Evolutionary conservation across 2,888 invertebrate genomes (phyloP).

Genomic region (Fabriciana adippe): DNA sequence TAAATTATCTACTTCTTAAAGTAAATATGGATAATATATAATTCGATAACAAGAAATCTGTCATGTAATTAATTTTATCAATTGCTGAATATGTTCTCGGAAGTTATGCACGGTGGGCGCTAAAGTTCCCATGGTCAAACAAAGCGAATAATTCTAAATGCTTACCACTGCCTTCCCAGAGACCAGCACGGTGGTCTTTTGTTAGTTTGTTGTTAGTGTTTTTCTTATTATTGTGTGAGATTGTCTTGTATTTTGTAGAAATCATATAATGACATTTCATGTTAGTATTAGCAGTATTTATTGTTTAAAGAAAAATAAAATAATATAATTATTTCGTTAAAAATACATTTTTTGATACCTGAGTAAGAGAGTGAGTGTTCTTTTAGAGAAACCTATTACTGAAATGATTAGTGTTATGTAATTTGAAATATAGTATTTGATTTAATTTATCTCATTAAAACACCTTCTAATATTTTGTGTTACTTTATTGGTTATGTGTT

Average conservation of each 20-base stretch:
- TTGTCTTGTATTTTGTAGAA: slow-evolving; percentile 29
- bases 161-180: slow-evolving; percentile 72
- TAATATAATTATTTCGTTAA: neutral
- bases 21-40: slow-evolving; percentile 13
- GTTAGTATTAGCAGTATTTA: slow-evolving; percentile 27
- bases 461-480: too few relatives aligned
- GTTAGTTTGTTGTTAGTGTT: slow-evolving; percentile 56
- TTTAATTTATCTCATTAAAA: too few relatives aligned
- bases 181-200: slow-evolving; percentile 51
- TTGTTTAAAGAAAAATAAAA: neutral
- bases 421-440: too few relatives aligned
- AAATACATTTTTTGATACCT: too few relatives aligned
- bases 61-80: slow-evolving; percentile 45
- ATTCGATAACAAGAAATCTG: slow-evolving; percentile 22
- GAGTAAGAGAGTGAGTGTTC: too few relatives aligned
- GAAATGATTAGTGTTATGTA: too few relatives aligned
- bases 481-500: too few relatives aligned
- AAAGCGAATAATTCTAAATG: slow-evolving; percentile 67
- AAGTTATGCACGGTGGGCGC: slow-evolving; percentile 52
- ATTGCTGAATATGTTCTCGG: slow-evolving; percentile 64
- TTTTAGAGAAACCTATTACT: too few relatives aligned
- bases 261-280: slow-evolving; percentile 9
- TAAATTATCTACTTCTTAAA: too few relatives aligned
- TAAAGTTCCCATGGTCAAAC: slow-evolving; percentile 54
- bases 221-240: slow-evolving; percentile 45